Conservation (phyloP, 2,113 vertebrate species). For the Agapornis roseicollis region DNA sequence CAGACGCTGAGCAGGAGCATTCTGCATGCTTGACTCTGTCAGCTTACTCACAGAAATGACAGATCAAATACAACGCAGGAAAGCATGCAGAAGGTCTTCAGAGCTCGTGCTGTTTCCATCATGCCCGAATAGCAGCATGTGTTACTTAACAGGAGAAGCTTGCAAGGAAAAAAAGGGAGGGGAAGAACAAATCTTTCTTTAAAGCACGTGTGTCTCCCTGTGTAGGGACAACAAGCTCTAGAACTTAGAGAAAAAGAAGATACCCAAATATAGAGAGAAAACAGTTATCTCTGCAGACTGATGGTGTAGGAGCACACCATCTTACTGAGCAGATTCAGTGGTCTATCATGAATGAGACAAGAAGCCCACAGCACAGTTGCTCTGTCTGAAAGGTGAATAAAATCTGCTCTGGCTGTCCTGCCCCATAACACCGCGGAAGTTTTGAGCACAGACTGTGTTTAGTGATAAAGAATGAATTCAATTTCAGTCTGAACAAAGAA, state of each 20-base stretch:
- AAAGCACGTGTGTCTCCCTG: neutral
- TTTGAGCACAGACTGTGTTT: neutral
- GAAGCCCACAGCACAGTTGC: neutral
- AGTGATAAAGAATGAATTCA: neutral
- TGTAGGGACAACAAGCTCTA: neutral
- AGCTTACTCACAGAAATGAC: neutral
- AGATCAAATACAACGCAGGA: neutral
- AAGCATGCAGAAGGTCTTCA: neutral
- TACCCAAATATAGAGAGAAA: neutral
- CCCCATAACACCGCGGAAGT: neutral
- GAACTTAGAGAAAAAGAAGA: neutral
- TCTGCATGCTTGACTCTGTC: neutral
- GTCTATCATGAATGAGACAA: accelerated
- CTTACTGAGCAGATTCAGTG: neutral
- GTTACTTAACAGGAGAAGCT: neutral
- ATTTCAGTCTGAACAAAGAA: neutral
- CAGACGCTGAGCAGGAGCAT: neutral
- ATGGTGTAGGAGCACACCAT: neutral
- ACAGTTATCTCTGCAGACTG: neutral
- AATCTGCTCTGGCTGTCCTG: neutral
- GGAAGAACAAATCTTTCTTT: neutral
- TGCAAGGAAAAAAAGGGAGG: neutral
- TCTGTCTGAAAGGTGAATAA: neutral
- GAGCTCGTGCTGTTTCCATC: neutral
- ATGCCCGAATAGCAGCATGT: neutral